Percentiles rank a stretch among this genome's conserved stretches.
Conservation (phyloP, 2,797 vertebrate genomes). For the Buceros bicornis region DNA sequence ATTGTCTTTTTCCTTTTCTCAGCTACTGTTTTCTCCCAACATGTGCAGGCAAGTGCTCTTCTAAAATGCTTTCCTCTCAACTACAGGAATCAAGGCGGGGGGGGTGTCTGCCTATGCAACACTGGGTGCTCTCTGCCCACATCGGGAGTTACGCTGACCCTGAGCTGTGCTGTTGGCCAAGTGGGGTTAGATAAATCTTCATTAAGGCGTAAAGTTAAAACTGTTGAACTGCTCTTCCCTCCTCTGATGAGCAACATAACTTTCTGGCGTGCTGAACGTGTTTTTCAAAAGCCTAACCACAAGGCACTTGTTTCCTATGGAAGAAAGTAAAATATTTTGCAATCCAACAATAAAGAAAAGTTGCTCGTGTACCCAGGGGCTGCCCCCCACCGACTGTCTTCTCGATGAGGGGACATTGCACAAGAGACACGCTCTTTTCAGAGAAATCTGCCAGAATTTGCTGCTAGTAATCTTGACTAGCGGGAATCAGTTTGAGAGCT, state of each 20-base stretch:
- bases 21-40: not conserved
- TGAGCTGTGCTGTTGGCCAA: not conserved
- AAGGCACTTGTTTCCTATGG: not conserved
- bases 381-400: not conserved
- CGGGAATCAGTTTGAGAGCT: not conserved
- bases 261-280: not conserved
- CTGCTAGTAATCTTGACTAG: not conserved
- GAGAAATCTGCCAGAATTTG: not conserved
- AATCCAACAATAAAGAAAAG: not conserved
- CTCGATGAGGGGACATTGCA: not conserved
- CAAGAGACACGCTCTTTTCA: not conserved
- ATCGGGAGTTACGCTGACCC: not conserved
- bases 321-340: slow-evolving; percentile 2
- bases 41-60: not conserved
- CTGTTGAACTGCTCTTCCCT: not conserved
- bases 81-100: not conserved
- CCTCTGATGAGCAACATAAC: not conserved
- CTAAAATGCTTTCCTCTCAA: not conserved
- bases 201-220: not conserved
- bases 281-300: not conserved
- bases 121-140: not conserved
- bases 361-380: not conserved
- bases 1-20: not conserved
- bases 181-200: not conserved
- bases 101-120: not conserved